Conservation (phyloP, 2,888 invertebrate species). For the Halictus ligatus region DNA sequence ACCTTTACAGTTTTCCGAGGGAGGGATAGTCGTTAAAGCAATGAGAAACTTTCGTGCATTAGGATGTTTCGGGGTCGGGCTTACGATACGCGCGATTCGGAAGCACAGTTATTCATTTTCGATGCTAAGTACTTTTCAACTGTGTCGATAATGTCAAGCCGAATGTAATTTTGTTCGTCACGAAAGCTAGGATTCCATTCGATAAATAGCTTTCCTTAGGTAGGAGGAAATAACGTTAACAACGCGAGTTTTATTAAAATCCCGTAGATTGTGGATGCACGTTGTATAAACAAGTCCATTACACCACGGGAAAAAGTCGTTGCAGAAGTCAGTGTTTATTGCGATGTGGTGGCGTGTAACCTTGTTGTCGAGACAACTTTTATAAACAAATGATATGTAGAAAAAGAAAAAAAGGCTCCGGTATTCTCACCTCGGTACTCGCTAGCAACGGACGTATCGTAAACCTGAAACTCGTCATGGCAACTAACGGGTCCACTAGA, state of each 20-base stretch:
- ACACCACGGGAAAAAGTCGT: no score
- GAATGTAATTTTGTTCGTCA: neutral
- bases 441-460: neutral
- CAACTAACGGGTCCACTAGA: conserved; percentile 9
- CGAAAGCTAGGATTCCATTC: neutral
- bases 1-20: neutral
- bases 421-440: neutral
- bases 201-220: neutral
- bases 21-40: neutral
- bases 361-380: no score
- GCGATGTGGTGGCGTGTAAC: neutral
- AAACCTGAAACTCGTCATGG: conserved; percentile 17
- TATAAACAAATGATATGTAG: neutral
- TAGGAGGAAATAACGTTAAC: neutral
- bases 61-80: neutral
- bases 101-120: neutral
- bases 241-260: neutral
- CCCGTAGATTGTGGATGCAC: no score
- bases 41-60: neutral
- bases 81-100: neutral
- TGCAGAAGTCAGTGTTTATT: neutral
- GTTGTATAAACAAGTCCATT: no score
- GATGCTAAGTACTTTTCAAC: neutral
- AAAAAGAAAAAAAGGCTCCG: no score
- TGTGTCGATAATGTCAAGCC: neutral